Percentiles rank a stretch among this genome's conserved stretches.
Evolutionary conservation across 2,797 vertebrate species (phyloP).

Genomic region (Myotis pilosus): DNA sequence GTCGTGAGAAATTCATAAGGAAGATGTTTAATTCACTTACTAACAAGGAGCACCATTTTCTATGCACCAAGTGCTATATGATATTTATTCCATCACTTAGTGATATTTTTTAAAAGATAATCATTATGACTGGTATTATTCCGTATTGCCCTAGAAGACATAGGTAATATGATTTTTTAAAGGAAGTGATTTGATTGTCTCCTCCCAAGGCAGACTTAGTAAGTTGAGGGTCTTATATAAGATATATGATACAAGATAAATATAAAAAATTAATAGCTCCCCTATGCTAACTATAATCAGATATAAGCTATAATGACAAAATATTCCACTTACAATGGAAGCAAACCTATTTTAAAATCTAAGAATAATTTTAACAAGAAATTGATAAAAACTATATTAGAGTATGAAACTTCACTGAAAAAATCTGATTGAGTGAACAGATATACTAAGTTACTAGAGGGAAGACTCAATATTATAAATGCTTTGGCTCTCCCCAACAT

Average conservation of each 20-base stretch:
- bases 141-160: not conserved
- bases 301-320: not conserved
- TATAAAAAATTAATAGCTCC: slow-evolving; percentile 6
- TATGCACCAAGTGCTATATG: not conserved
- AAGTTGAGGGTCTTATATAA: not conserved
- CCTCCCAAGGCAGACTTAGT: not conserved
- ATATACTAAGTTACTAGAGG: not conserved
- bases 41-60: not conserved
- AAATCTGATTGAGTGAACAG: not conserved
- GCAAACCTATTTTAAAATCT: slow-evolving; percentile 7
- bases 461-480: not conserved
- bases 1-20: not conserved
- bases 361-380: slow-evolving; percentile 40
- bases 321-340: not conserved
- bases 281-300: not conserved
- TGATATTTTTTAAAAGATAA: not conserved
- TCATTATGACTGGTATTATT: not conserved
- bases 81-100: not conserved
- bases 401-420: slow-evolving; percentile 31
- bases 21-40: slow-evolving; percentile 18
- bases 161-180: not conserved
- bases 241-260: not conserved
- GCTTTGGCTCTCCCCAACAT: not conserved
- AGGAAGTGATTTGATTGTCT: not conserved
- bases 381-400: not conserved